phyloP scores from a whole-genome alignment of 2,113 vertebrate species.

The Thermophis baileyi region DNA sequence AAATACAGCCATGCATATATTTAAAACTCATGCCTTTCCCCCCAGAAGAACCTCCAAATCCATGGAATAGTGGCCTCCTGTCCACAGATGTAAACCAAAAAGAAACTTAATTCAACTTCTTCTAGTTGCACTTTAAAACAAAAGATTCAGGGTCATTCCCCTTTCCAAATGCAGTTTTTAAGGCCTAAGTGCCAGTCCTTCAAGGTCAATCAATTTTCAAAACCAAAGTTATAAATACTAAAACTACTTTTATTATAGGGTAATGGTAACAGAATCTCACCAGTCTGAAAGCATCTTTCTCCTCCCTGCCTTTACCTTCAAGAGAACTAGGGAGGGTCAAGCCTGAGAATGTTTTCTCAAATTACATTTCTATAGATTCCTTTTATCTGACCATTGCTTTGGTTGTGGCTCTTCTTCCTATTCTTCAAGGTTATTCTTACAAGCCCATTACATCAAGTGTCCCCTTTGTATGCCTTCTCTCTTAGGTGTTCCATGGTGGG shows the following conservation, averaged over 20 bases:
- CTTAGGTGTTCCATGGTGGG: background rate
- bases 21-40: background rate
- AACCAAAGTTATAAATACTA: background rate
- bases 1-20: background rate
- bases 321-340: background rate
- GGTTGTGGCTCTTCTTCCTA: background rate
- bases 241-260: background rate
- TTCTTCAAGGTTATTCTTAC: background rate
- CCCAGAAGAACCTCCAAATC: background rate
- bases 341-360: background rate
- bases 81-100: background rate
- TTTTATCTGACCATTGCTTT: background rate
- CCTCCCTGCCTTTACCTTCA: background rate
- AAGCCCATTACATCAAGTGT: background rate
- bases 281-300: background rate
- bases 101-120: background rate
- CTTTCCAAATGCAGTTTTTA: background rate
- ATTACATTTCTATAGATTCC: background rate
- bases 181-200: background rate
- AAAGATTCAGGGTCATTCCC: background rate
- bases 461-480: background rate
- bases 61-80: background rate
- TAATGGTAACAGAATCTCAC: background rate
- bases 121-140: background rate
- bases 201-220: background rate